These are phyloP conservation scores for Teinopalpus imperialis DNA, from an alignment of 2,888 invertebrate species.

Conservation along the genomic window DNA sequence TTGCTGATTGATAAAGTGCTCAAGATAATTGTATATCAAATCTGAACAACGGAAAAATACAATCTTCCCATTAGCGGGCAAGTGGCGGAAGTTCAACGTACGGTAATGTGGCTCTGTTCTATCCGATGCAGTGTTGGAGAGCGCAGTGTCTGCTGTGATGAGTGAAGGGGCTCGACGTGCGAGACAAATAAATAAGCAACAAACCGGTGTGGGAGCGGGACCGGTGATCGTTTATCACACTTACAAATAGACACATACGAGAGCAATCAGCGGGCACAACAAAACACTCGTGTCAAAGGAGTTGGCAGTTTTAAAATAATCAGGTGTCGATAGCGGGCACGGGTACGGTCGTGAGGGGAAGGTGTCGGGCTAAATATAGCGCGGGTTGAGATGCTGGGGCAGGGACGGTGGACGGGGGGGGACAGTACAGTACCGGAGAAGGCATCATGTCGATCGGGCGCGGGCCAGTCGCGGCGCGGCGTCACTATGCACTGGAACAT, in stretches of 20 bases:
- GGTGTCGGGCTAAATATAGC: slow-evolving; percentile 15
- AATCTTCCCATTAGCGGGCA: slow-evolving; percentile 23
- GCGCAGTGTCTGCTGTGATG: not conserved
- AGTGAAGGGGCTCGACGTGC: not conserved
- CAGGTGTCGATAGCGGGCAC: slow-evolving; percentile 36
- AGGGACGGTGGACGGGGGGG: not conserved
- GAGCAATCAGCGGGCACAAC: not conserved
- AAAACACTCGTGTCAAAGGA: not conserved
- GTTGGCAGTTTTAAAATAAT: not conserved
- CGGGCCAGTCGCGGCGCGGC: slow-evolving; percentile 89
- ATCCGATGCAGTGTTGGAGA: not conserved
- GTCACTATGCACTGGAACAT: slow-evolving; percentile 94
- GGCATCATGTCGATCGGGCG: slow-evolving; percentile 86
- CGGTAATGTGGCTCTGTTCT: slow-evolving; percentile 20
- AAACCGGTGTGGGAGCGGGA: too few relatives aligned
- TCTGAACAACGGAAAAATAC: slow-evolving; percentile 25
- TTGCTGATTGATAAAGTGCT: slow-evolving; percentile 17
- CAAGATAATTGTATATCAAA: slow-evolving; percentile 11
- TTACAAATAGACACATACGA: too few relatives aligned
- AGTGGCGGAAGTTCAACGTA: slow-evolving; percentile 36
- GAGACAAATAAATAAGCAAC: too few relatives aligned
- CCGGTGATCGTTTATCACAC: too few relatives aligned
- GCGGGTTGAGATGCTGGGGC: not conserved
- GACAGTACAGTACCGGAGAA: slow-evolving; percentile 84
- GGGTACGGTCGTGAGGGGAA: slow-evolving; percentile 33